Base-by-base conservation (phyloP, 2,113 vertebrate species). In the Otolemur garnettii region DNA sequence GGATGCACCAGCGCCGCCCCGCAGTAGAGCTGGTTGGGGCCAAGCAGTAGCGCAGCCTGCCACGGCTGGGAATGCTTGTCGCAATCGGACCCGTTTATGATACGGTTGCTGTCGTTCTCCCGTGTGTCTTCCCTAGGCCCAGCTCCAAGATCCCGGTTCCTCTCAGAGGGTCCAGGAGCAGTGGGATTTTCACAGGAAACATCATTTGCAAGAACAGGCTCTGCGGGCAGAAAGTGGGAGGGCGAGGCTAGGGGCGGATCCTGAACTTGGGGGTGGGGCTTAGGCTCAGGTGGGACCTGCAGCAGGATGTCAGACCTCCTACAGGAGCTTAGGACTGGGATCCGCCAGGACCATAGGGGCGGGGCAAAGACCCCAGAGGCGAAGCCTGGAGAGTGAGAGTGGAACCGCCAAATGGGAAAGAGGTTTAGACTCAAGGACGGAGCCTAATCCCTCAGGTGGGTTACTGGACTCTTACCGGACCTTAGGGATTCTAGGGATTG, bases 41-140 rank as follows among this genome's bases (percentile, higher is more conserved):
- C 30, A 60, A 90, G 26, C 75, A 98, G 14, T 86, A 98, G 93
- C 0, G 94, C 97, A 0, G 38, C 97, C 93, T 98, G 97, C 97
- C 97, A 97, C 0, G 93, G 97, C 88, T 97, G 89, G 0, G 59
- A 0, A n/a, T 87, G n/a, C 68, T 0, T 8, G 1, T 50, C 0
- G 24, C 97, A 97, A 24, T 97, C 45, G 1, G 74, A 62, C 2
- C 97, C 97, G 0, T 97, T 97, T 33, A 97, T 4, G 10, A 98
- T 97, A n/a, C 97, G 97, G 68, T 8, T 57, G 72, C 87, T 81
- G 19, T 22, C 55, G 1, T 80, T 59, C 0, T 21, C 55, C 42
- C 59, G 19, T 15, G 1, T 22, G 45, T 64, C 12, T 10, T 95
- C 94, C 35, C 12, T 2, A 26, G 87, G 24, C 3, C 68, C 12